Percentiles rank a stretch among this genome's conserved stretches.
Evolutionary conservation across 2,888 invertebrate species (phyloP).

Genomic region (Agrochola litura): DNA sequence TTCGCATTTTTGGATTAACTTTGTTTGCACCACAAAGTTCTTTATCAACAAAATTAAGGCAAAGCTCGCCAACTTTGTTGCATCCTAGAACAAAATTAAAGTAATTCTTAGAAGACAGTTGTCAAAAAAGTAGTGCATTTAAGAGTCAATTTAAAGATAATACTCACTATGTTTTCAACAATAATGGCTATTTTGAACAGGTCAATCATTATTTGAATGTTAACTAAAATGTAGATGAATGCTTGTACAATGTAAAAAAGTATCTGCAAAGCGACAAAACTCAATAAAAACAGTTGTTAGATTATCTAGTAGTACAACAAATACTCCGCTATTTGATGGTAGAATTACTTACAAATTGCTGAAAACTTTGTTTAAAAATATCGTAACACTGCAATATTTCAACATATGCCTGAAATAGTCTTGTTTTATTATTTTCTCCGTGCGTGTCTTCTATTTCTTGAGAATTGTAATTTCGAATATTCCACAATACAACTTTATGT

Average conservation of each 20-base stretch:
- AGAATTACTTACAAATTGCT: slow-evolving; percentile 28
- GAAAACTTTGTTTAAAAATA: slow-evolving; percentile 22
- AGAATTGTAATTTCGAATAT: background rate
- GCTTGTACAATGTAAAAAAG: background rate
- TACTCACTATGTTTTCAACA: too few relatives aligned
- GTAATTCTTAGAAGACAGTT: too few relatives aligned
- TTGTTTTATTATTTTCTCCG: background rate
- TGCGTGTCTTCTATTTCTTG: background rate
- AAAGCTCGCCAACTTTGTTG: accelerated
- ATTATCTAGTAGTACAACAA: background rate
- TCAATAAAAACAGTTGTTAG: background rate
- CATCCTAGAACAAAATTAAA: too few relatives aligned
- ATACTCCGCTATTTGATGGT: background rate
- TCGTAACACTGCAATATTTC: slow-evolving; percentile 44
- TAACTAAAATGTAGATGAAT: too few relatives aligned
- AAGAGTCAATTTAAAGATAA: too few relatives aligned
- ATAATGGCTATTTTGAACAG: too few relatives aligned
- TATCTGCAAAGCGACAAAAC: background rate
- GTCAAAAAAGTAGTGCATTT: background rate
- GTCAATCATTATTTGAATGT: too few relatives aligned
- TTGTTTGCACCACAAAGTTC: background rate
- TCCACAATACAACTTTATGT: slow-evolving; percentile 23
- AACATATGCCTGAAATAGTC: slow-evolving; percentile 31
- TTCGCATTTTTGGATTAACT: slow-evolving; percentile 31
- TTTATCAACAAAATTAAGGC: background rate